These are phyloP conservation scores for Ctenochaetus hawaiiensis DNA, from an alignment of 2,797 vertebrate species.

Conservation along the genomic window DNA sequence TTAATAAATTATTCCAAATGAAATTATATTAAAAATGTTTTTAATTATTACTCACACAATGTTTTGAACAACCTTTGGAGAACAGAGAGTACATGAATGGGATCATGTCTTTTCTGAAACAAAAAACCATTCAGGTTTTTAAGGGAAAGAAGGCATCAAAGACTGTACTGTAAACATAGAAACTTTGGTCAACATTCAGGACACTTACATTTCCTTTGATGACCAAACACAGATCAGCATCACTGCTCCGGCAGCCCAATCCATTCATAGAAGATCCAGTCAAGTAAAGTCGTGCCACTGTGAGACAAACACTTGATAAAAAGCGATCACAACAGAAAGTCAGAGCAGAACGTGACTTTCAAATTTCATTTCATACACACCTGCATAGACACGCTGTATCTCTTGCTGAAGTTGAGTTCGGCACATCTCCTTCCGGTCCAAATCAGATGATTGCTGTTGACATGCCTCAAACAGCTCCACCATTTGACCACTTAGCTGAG, in stretches of 20 bases:
- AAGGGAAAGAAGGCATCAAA: background rate
- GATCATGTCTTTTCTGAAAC: constrained; percentile 89
- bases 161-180: background rate
- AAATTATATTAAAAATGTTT: background rate
- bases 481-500: constrained; percentile 93
- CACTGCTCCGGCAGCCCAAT: constrained; percentile 93
- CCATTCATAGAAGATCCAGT: constrained; percentile 96
- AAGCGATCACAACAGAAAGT: background rate
- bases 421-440: constrained; percentile 91
- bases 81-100: constrained; percentile 88
- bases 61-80: constrained; percentile 90
- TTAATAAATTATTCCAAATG: background rate
- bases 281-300: constrained; percentile 91
- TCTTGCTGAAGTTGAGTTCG: constrained; percentile 90
- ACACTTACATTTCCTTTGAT: constrained; percentile 88
- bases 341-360: background rate
- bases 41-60: constrained; percentile 89
- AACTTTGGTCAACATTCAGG: constrained; percentile 1
- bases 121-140: constrained; percentile 12
- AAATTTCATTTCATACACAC: constrained; percentile 84
- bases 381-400: constrained; percentile 89
- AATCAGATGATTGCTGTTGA: constrained; percentile 90
- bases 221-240: constrained; percentile 95
- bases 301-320: constrained; percentile 20
- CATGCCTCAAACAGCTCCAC: constrained; percentile 91